A percentile compares a stretch with the other conserved stretches of the same genome.
These are phyloP conservation scores for Chanos chanos DNA, from an alignment of 2,797 vertebrate species.

Conservation along the genomic window DNA sequence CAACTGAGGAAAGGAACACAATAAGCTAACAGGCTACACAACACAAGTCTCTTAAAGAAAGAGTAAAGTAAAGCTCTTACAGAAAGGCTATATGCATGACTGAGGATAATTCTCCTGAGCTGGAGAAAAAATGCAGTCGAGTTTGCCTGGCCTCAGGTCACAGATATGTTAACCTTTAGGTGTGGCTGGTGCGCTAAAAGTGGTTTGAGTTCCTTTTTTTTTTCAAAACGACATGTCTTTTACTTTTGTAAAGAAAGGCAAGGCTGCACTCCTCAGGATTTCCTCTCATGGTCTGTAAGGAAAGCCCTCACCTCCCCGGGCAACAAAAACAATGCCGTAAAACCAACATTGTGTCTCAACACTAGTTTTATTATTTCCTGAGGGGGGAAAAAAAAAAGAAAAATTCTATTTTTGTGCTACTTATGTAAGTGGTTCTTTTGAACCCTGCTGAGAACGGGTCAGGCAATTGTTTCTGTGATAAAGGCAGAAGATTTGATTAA, in stretches of 20 bases:
- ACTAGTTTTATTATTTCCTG: conserved; percentile 45
- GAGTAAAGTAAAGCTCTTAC: not conserved
- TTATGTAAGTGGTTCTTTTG: conserved; percentile 43
- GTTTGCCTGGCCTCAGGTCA: not conserved
- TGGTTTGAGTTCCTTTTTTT: conserved; percentile 28
- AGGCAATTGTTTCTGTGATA: conserved; percentile 21
- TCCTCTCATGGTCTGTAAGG: conserved; percentile 46
- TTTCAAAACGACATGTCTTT: conserved; percentile 1
- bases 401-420: conserved; percentile 21
- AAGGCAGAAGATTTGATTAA: conserved; percentile 18
- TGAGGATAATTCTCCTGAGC: conserved; percentile 58
- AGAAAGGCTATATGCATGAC: conserved; percentile 47
- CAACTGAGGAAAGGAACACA: not conserved
- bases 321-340: conserved; percentile 52
- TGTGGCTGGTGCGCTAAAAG: conserved; percentile 6
- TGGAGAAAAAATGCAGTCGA: conserved; percentile 34
- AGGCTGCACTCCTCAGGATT: conserved; percentile 53
- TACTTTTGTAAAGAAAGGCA: too few species aligned
- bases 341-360: conserved; percentile 37
- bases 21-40: not conserved
- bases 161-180: conserved; percentile 35
- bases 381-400: too few species aligned
- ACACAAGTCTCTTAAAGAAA: not conserved
- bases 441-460: conserved; percentile 32
- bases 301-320: conserved; percentile 20